A percentile compares a stretch with the other conserved stretches of the same genome.
These are phyloP conservation scores for Labeo rohita DNA, from an alignment of 2,113 vertebrate genomes.

Conservation along the genomic window DNA sequence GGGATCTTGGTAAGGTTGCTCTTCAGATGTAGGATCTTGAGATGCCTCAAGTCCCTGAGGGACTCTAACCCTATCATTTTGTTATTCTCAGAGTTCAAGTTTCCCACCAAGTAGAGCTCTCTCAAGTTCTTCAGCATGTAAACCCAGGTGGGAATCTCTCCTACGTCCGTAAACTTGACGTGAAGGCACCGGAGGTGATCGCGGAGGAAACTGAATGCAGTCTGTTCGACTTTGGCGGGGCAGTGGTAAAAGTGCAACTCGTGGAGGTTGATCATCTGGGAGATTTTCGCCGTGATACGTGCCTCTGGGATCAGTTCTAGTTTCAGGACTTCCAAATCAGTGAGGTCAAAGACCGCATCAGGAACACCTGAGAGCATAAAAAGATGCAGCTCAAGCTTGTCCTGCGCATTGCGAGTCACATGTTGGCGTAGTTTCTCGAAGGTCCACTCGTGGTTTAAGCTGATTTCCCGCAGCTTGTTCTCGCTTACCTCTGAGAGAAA, in stretches of 20 bases:
- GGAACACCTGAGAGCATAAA: slow-evolving; percentile 97
- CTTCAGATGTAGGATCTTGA: slow-evolving; percentile 93
- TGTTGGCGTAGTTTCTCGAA: slow-evolving; percentile 96
- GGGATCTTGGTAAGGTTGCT: slow-evolving; percentile 98
- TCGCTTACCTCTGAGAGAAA: slow-evolving; percentile 97
- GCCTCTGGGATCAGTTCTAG: slow-evolving; percentile 96
- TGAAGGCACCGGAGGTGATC: slow-evolving; percentile 98
- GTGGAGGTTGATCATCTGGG: slow-evolving; percentile 95
- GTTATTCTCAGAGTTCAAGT: slow-evolving; percentile 98
- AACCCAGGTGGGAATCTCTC: slow-evolving; percentile 96
- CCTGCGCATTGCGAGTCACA: slow-evolving; percentile 88
- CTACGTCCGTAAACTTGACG: slow-evolving; percentile 97
- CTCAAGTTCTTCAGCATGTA: slow-evolving; percentile 93
- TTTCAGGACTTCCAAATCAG: slow-evolving; percentile 92
- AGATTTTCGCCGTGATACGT: slow-evolving; percentile 94
- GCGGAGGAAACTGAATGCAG: slow-evolving; percentile 95
- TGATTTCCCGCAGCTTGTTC: slow-evolving; percentile 95
- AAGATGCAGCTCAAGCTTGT: slow-evolving; percentile 92
- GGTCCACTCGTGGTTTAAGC: slow-evolving; percentile 96
- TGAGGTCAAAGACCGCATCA: slow-evolving; percentile 93
- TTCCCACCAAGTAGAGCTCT: slow-evolving; percentile 93
- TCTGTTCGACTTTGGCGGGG: slow-evolving; percentile 96
- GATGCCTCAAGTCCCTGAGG: slow-evolving; percentile 90
- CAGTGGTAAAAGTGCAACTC: slow-evolving; percentile 97
- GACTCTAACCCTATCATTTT: slow-evolving; percentile 98